Conservation (phyloP, 1,140 invertebrate species). For the Papilio aristodemus region DNA sequence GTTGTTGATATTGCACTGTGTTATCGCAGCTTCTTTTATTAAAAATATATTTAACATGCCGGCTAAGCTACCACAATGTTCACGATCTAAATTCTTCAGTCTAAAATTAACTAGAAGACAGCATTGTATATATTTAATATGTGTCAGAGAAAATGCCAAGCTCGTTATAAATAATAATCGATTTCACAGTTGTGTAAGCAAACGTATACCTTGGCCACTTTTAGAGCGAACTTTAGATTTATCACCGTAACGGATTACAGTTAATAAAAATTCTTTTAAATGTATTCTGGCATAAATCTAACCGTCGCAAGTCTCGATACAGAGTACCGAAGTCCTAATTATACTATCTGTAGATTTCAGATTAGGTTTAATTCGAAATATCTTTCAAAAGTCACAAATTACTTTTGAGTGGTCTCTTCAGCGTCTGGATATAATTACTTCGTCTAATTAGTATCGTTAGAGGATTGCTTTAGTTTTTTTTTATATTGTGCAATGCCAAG, state of each 20-base stretch:
- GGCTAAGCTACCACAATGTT: neutral
- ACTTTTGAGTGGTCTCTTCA: no score
- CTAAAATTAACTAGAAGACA: slow-evolving; percentile 14
- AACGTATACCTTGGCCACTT: neutral
- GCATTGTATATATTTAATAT: slow-evolving; percentile 20
- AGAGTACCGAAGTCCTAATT: no score
- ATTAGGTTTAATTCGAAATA: no score
- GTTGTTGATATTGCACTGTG: neutral
- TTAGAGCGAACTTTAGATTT: slow-evolving; percentile 2
- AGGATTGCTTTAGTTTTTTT: no score
- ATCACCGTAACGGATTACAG: neutral
- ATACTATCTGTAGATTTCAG: no score
- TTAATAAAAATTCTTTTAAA: neutral
- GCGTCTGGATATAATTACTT: no score
- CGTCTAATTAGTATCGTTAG: no score
- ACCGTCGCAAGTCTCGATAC: neutral
- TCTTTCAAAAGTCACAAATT: no score
- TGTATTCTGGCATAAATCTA: neutral
- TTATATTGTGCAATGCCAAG: no score
- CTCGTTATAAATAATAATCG: slow-evolving; percentile 20
- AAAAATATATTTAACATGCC: neutral
- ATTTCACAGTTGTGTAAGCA: slow-evolving; percentile 18
- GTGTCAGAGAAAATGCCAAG: slow-evolving; percentile 21
- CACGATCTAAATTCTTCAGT: slow-evolving; percentile 6
- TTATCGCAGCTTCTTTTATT: neutral